Base-by-base conservation (phyloP, 2,888 invertebrate genomes). In the Clanis bilineata region DNA sequence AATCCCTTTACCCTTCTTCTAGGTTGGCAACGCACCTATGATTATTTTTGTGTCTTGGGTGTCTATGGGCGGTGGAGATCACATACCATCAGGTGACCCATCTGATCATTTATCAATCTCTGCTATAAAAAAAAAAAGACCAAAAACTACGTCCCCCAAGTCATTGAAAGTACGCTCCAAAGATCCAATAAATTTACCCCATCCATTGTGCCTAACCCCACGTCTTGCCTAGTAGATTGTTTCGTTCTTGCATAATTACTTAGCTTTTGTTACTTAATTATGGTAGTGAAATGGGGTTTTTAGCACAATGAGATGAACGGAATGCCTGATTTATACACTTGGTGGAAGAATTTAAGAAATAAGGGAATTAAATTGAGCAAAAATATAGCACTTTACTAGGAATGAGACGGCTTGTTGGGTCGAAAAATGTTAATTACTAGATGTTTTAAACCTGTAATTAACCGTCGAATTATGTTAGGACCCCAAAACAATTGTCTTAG, bases 191-290 rank as follows among this genome's bases (percentile, higher is more conserved):
- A 56, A 6, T 1, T 15, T 41, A 65, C 7, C 74, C 28, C 62
- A 71, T 83, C 82, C 64, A 74, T 64, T 6, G 15, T 32, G 22
- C 66, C 12, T 73, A 70, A 62, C 25, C 77, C 74, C 39, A 36
- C 43, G 61, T 58, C 32, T 66, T 65, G 71, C 70, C 75, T 75
- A 75, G 76, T 84, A 83, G 83, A 86, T 85, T 85, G 85, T 85
- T 84, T 86, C 84, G 82, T 83, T 85, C 72, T 80, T 82, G 85
- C 86, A 86, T 86, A 87, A 87, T 86, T 87, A 86, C 85, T 85
- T 83, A 83, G 85, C 85, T 83, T 85, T 86, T 86, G 85, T 85
- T 85, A 83, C 83, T 85, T 87, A 86, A 87, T 86, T 85, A 85
- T 79, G 75, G 77, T 68, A 73, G 70, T 77, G 76, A 80, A 79